phyloP scores from a whole-genome alignment of 92 coral and sea anemone species.

The Heliopora coerulea region DNA sequence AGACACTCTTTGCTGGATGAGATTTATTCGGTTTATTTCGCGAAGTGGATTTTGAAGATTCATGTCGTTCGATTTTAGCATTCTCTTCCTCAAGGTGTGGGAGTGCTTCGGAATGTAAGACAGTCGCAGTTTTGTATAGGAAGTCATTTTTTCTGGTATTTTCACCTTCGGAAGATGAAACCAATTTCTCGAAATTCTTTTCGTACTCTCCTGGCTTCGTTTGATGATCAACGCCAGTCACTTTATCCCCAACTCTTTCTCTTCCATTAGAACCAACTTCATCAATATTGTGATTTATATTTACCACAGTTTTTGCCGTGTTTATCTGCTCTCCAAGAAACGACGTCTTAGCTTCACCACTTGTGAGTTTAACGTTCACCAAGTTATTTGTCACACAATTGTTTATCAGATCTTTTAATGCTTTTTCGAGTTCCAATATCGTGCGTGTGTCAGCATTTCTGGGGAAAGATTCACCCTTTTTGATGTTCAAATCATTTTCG shows the following conservation, averaged over 20 bases:
- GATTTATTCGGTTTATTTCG: neutral
- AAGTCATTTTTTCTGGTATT: neutral
- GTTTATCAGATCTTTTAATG: constrained; percentile 60
- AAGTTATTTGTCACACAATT: constrained; percentile 31
- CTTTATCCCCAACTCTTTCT: neutral
- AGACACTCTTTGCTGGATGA: neutral
- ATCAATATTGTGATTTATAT: neutral
- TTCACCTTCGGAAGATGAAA: too few relatives aligned
- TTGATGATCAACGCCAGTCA: neutral
- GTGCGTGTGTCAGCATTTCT: constrained; percentile 10
- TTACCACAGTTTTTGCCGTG: constrained; percentile 10
- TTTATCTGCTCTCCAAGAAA: constrained; percentile 21
- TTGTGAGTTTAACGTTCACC: neutral
- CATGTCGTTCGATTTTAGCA: too few relatives aligned
- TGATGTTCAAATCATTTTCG: neutral
- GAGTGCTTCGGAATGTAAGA: neutral
- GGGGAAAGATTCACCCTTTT: neutral
- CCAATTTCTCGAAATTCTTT: neutral
- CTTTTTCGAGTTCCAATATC: constrained; percentile 42
- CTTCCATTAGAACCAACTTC: constrained; percentile 23
- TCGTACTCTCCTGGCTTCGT: neutral
- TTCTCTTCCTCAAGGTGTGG: too few relatives aligned
- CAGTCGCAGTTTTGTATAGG: neutral
- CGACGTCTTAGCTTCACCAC: constrained; percentile 35
- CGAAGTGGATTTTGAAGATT: neutral